Percentiles rank a stretch among this genome's conserved stretches.
Evolutionary conservation across 2,113 vertebrate genomes (phyloP).

Genomic region (Steatornis caripensis): DNA sequence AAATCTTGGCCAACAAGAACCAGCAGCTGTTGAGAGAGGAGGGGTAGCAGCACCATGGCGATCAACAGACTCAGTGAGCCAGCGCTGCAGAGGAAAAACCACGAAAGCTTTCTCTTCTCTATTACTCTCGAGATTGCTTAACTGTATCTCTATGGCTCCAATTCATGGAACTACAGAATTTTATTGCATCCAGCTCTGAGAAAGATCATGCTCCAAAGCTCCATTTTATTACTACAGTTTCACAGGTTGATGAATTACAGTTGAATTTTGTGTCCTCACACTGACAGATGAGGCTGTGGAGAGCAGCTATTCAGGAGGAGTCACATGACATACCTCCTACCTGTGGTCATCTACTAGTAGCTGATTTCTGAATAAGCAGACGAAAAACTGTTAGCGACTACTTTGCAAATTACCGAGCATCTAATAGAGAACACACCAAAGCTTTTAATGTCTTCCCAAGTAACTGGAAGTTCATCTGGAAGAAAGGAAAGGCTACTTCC

Average conservation of each 20-base stretch:
- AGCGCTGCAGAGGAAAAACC: neutral
- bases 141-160: neutral
- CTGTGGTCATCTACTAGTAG: neutral
- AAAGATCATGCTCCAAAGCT: neutral
- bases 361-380: neutral
- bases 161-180: neutral
- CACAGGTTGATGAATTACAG: neutral
- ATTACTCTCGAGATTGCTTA: neutral
- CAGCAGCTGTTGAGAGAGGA: neutral
- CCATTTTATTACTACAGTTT: neutral
- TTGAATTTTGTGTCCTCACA: neutral
- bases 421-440: neutral
- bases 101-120: neutral
- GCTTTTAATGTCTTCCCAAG: neutral
- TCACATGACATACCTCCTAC: neutral
- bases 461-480: neutral
- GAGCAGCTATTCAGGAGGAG: neutral
- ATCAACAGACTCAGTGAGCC: neutral
- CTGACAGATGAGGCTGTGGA: neutral
- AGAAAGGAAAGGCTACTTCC: neutral
- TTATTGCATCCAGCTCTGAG: neutral
- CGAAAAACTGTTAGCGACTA: neutral
- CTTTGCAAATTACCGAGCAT: neutral
- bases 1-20: neutral
- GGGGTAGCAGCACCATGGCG: neutral